Base-by-base conservation (phyloP, 2,113 vertebrate species). In the Gambusia affinis region DNA sequence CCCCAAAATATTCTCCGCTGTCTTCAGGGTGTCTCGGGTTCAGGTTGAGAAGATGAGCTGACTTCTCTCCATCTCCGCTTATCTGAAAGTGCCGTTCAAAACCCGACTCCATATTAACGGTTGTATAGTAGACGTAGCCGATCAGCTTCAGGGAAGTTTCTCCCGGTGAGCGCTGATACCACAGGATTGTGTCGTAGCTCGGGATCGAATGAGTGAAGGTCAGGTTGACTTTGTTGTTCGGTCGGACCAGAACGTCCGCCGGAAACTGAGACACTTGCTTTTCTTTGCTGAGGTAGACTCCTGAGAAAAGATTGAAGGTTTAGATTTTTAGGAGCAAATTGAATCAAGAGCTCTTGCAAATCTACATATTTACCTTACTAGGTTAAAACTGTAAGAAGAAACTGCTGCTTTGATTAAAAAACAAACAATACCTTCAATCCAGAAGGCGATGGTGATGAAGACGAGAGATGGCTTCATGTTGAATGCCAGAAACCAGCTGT, bases 1-100 rank as follows among this genome's bases (percentile, higher is more conserved):
- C 91, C 72, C 89, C 92, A 63, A 92, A 92, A 82, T 94, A 93
- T 33, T 80, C 83, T 27, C 78, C 85, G 0, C 68, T 85, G 69
- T 93, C 86, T 66, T 84, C 75, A 8, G 67, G 57, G 24, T 69
- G 54, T 12, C 0, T 76, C n/a, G 28, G 47, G 3, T 60, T 85
- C 3, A 54, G 24, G 17, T 91, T 51, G 0, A 88, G 83, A 12
- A 94, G 86, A 74, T 42, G 14, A 8, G 62, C 86, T 0, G 12
- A 15, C 12, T 72, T 74, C 19, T 24, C 2, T 35, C 85, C 93
- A 35, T 92, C 33, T 71, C 93, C 93, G 14, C 39, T 90, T 61
- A 91, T 44, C 0, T 17, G 65, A 29, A 92, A 91, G 24, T 7
- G 33, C 1, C 12, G 8, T 12, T 84, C 0, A 60, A 80, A 90